A percentile compares a stretch with the other conserved stretches of the same genome.
These are phyloP conservation scores for Balanococcus diminutus DNA, from an alignment of 2,888 invertebrate genomes.

Conservation along the genomic window DNA sequence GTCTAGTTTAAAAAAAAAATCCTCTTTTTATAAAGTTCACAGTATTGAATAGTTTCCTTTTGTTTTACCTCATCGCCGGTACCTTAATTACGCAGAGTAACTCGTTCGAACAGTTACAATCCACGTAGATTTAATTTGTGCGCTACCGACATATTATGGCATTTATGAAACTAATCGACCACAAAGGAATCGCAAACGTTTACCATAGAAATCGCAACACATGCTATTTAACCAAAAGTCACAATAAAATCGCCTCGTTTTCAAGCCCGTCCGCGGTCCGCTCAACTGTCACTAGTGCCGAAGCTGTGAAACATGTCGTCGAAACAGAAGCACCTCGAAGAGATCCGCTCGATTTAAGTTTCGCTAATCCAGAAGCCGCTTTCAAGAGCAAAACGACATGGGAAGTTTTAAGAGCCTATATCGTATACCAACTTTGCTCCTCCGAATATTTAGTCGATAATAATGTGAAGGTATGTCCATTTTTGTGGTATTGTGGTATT, in stretches of 20 bases:
- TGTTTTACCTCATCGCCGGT: background rate
- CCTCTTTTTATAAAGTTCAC: background rate
- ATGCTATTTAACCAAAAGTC: background rate
- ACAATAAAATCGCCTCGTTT: background rate
- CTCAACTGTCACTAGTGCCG: constrained; percentile 38
- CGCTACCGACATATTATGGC: constrained; percentile 42
- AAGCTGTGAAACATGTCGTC: constrained; percentile 39
- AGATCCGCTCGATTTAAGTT: constrained; percentile 82
- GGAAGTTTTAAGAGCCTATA: constrained; percentile 86
- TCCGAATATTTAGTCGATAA: constrained; percentile 86
- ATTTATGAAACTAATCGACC: constrained; percentile 33
- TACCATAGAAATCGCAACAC: background rate
- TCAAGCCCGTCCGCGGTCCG: background rate
- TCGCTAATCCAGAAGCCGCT: constrained; percentile 86
- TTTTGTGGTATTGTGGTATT: too few species aligned
- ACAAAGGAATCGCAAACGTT: constrained; percentile 10
- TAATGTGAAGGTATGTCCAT: constrained; percentile 80
- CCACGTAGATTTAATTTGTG: background rate
- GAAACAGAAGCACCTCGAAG: constrained; percentile 56
- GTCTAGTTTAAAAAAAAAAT: background rate
- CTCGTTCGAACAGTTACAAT: background rate
- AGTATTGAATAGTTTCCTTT: background rate
- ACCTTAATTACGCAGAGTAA: background rate
- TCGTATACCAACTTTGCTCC: constrained; percentile 91
- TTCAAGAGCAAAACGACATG: constrained; percentile 95